Base-by-base conservation (phyloP, 2,888 invertebrate species). In the Neria commutata region DNA sequence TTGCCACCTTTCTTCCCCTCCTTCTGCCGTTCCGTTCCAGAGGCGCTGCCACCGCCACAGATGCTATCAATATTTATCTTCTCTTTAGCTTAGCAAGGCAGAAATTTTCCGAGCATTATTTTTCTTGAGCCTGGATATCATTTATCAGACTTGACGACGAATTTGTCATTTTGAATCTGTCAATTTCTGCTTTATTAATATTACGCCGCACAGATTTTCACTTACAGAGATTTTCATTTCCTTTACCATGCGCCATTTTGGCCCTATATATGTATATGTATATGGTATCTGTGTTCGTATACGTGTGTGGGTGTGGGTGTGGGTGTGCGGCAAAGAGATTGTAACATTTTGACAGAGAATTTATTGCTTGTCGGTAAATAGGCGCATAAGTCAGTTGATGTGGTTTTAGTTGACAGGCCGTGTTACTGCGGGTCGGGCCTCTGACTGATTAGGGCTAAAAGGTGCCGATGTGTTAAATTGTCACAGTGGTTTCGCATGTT, bases 161-260 rank as follows among this genome's bases (percentile, higher is more conserved):
- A 76, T 76, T 76, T 76, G 77, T 76, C 77, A 76, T 77, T 73
- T 70, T 70, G 69, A 72, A 73, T 69, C 76, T 75, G 75, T 76
- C 74, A 76, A 76, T 76, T 74, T 74, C 66, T 69, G 67, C 70
- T 75, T 75, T 75, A 74, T 75, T 75, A 74, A 74, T 73, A 68
- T 76, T 72, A 70, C 66, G 67, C 68, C 33, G 46, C 58, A 55
- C 57, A 61, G 61, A 70, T 67, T 72, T 71, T 72, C 71, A 71
- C 72, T 71, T 71, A 70, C 66, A 64, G 56, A 67, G 65, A 71
- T 71, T 70, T 70, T 14, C 23, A 5, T 37, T 24, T 14, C 11
- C 16, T 24, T 51, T 51, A 37, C 19, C 24, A 23, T 21, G 29
- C 21, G 34, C 49, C 33, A 0, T 40, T 14, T 54, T 54, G 3